phyloP scores from a whole-genome alignment of 2,888 invertebrate species.

The Ypsolopha sequella region DNA sequence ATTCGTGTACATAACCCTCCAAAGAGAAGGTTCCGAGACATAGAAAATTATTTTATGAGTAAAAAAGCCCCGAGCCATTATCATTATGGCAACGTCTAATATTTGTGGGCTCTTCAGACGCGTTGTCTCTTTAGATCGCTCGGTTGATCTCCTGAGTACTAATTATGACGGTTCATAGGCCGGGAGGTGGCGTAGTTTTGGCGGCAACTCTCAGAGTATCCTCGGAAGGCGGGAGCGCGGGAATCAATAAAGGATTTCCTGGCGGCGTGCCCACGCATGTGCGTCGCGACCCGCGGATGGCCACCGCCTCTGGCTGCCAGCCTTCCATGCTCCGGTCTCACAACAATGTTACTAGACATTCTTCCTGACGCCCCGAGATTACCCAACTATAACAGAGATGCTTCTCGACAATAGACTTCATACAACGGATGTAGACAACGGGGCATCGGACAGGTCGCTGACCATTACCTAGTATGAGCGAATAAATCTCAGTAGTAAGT shows the following conservation, averaged over 20 bases:
- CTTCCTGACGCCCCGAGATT: too few species aligned
- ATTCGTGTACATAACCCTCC: too few species aligned
- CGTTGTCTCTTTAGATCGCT: background rate
- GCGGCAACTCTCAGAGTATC: conserved; percentile 63
- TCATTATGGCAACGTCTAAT: too few species aligned
- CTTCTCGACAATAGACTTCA: background rate
- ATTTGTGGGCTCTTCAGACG: too few species aligned
- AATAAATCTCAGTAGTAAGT: conserved; percentile 64
- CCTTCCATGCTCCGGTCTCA: conserved; percentile 4
- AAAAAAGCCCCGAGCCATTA: too few species aligned
- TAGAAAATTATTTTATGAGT: too few species aligned
- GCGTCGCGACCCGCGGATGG: conserved; percentile 34
- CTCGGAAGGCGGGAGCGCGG: conserved; percentile 64
- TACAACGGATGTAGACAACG: background rate
- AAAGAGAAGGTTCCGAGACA: too few species aligned
- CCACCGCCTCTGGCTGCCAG: conserved; percentile 4
- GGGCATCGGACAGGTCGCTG: conserved; percentile 22
- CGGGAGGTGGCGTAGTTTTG: conserved; percentile 29
- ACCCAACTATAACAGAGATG: background rate
- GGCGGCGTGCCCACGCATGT: conserved; percentile 69
- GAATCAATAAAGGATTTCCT: conserved; percentile 72
- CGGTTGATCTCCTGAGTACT: conserved; percentile 10
- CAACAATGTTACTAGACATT: background rate
- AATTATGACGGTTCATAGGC: conserved; percentile 45
- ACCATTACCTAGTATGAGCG: conserved; percentile 49